These are phyloP conservation scores for Nemapogon koenigi DNA, from an alignment of 2,888 invertebrate species.

Conservation along the genomic window DNA sequence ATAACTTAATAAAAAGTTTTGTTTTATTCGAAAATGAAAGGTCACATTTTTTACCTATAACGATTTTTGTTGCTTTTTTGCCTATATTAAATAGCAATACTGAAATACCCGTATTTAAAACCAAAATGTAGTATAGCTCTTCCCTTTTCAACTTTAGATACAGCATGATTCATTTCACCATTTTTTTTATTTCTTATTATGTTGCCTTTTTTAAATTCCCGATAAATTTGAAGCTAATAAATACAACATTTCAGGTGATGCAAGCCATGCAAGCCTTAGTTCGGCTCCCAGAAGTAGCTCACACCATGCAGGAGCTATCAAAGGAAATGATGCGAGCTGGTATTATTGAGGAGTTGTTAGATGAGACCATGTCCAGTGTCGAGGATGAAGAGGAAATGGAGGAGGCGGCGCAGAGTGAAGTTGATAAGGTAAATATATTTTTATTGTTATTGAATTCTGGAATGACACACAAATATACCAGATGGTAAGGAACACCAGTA, in stretches of 20 bases:
- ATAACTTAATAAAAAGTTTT: no score
- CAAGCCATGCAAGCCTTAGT: conserved; percentile 94
- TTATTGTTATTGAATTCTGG: no score
- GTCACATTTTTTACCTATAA: no score
- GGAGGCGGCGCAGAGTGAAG: conserved; percentile 93
- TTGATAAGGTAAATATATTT: conserved; percentile 87
- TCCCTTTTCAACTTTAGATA: no score
- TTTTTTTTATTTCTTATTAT: neutral
- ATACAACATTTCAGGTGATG: conserved; percentile 67
- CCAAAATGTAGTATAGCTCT: no score
- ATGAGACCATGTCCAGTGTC: conserved; percentile 93
- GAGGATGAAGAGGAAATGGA: conserved; percentile 96
- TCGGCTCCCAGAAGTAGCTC: conserved; percentile 90
- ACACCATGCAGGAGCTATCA: conserved; percentile 96
- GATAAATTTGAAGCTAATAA: conserved; percentile 3
- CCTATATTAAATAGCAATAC: no score
- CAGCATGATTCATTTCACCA: no score
- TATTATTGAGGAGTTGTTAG: conserved; percentile 98
- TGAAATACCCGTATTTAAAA: no score
- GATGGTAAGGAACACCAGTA: no score
- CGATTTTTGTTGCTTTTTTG: no score
- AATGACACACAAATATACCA: no score
- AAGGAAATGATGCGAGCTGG: conserved; percentile 99
- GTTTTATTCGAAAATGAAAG: no score
- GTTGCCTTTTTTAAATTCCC: neutral